phyloP scores from a whole-genome alignment of 2,797 vertebrate genomes.

The Pachyuromys duprasi region DNA sequence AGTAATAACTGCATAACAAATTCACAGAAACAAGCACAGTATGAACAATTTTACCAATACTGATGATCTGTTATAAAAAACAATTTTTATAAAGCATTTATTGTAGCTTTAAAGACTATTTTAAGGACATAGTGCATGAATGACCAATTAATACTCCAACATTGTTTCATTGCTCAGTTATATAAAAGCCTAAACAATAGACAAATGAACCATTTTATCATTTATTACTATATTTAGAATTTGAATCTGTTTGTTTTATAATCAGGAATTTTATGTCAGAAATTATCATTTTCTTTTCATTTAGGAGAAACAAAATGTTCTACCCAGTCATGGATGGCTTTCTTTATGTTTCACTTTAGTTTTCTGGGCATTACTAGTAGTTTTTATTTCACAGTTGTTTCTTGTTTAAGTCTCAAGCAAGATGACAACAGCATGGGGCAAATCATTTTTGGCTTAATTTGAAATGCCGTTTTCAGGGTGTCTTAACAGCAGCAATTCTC shows the following conservation, averaged over 20 bases:
- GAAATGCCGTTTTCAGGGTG: conserved; percentile 75
- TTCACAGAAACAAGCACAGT: conserved; percentile 2
- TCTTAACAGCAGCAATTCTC: conserved; percentile 75
- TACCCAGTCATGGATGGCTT: conserved; percentile 63
- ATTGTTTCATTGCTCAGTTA: conserved; percentile 14
- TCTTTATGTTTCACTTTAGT: conserved; percentile 66
- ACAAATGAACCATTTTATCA: conserved; percentile 35
- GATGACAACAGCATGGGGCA: conserved; percentile 79
- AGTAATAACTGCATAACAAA: not conserved
- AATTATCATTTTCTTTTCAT: conserved; percentile 64
- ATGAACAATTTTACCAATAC: not conserved
- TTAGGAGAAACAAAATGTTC: conserved; percentile 67
- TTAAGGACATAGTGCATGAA: not conserved
- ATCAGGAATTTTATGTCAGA: conserved; percentile 64
- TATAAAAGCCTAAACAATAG: conserved; percentile 16
- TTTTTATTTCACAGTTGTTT: conserved; percentile 77
- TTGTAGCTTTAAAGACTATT: conserved; percentile 7
- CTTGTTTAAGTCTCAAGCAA: conserved; percentile 79
- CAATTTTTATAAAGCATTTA: not conserved
- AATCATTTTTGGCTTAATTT: conserved; percentile 79
- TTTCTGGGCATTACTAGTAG: conserved; percentile 63
- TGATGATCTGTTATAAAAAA: not conserved
- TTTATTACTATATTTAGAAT: conserved; percentile 52
- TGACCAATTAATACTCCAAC: not conserved
- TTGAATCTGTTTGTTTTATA: conserved; percentile 45